phyloP scores from a whole-genome alignment of 2,797 vertebrate species.

The Melopsittacus undulatus region DNA sequence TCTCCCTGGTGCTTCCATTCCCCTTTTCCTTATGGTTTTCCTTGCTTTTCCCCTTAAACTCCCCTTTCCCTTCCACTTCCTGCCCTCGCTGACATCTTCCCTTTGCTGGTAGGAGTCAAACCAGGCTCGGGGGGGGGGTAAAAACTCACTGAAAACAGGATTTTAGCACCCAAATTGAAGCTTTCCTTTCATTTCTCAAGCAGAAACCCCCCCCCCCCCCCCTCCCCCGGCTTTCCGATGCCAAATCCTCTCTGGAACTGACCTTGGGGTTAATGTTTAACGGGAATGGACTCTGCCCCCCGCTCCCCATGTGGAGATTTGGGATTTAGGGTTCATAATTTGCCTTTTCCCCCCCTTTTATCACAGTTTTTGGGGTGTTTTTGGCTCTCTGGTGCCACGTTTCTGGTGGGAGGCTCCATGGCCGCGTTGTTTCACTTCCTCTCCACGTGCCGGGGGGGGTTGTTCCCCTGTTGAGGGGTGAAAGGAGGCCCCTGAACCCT shows the following conservation, averaged over 20 bases:
- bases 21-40: neutral
- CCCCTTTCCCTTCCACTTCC: neutral
- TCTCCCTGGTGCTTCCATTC: neutral
- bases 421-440: neutral
- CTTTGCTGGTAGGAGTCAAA: neutral
- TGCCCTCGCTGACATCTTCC: neutral
- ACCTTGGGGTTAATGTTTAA: neutral
- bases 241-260: neutral
- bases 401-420: neutral
- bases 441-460: too few species aligned
- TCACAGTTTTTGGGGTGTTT: neutral
- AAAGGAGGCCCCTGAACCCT: neutral
- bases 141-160: neutral
- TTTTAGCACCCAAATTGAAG: neutral
- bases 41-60: neutral
- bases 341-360: neutral
- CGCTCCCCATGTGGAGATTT: rapidly evolving
- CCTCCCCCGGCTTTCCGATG: rapidly evolving
- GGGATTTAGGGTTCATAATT: neutral
- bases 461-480: too few species aligned
- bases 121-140: neutral
- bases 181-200: neutral
- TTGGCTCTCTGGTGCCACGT: neutral
- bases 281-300: neutral
- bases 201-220: neutral